A percentile compares a stretch with the other conserved stretches of the same genome.
Evolutionary conservation across 2,888 invertebrate species (phyloP).

Genomic region (Drosophila kuntzei): DNA sequence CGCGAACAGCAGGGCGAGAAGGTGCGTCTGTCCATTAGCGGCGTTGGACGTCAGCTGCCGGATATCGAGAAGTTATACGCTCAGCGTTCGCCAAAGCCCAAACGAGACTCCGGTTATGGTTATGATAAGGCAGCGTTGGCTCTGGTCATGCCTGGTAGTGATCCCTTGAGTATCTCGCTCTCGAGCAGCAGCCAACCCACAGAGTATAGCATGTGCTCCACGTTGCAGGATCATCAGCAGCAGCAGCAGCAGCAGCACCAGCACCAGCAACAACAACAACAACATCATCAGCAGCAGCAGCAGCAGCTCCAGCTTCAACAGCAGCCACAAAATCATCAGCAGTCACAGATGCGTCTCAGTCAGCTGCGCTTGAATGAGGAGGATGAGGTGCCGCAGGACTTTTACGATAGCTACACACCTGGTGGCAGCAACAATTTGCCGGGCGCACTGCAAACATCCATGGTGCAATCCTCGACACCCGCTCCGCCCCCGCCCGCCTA

Average conservation of each 20-base stretch:
- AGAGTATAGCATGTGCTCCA: slow-evolving; percentile 78
- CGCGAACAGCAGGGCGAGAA: slow-evolving; percentile 81
- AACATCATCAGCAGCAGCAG: slow-evolving; percentile 11
- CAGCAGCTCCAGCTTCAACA: background rate
- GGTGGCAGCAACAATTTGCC: slow-evolving; percentile 70
- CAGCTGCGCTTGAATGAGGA: slow-evolving; percentile 13
- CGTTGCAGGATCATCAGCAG: slow-evolving; percentile 58
- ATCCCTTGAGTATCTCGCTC: slow-evolving; percentile 66
- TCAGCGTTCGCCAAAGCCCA: slow-evolving; percentile 82
- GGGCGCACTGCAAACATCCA: slow-evolving; percentile 22
- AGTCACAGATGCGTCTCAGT: slow-evolving; percentile 15
- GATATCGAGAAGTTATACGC: slow-evolving; percentile 84
- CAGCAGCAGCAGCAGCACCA: slow-evolving; percentile 21
- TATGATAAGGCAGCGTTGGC: slow-evolving; percentile 65
- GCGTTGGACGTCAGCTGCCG: slow-evolving; percentile 82
- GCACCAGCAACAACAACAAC: slow-evolving; percentile 20
- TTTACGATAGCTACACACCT: slow-evolving; percentile 80
- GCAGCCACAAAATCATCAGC: slow-evolving; percentile 2
- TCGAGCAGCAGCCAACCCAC: slow-evolving; percentile 59
- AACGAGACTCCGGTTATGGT: slow-evolving; percentile 71
- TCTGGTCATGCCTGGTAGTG: slow-evolving; percentile 70
- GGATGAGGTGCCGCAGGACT: slow-evolving; percentile 81
- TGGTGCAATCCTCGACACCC: slow-evolving; percentile 36
- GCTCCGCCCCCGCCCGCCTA: slow-evolving; percentile 65
- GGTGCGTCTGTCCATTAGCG: slow-evolving; percentile 59